phyloP scores from a whole-genome alignment of 2,797 vertebrate species.

The Loris lydekkerianus region DNA sequence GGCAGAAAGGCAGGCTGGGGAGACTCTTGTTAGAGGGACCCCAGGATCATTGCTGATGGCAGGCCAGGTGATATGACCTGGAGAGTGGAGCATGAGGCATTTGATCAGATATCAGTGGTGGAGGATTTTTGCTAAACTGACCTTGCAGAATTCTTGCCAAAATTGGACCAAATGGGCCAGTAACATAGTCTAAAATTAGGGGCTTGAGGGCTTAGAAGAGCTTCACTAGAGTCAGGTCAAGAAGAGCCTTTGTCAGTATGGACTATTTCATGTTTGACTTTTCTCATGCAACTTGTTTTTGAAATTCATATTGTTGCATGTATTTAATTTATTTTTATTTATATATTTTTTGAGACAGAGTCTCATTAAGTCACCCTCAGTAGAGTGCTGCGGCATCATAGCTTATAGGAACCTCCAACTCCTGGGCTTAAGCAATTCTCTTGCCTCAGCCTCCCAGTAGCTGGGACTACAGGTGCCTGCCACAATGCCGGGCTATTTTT shows the following conservation, averaged over 20 bases:
- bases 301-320: neutral
- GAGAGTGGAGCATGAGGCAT: fast-evolving
- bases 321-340: neutral
- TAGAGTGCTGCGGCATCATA: too few species aligned
- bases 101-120: neutral
- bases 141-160: neutral
- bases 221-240: too few species aligned
- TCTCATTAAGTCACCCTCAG: too few species aligned
- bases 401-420: too few species aligned
- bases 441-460: too few species aligned
- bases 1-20: neutral
- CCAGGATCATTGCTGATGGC: neutral
- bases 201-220: neutral
- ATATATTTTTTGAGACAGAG: too few species aligned
- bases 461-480: too few species aligned
- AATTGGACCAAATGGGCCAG: neutral
- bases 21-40: neutral
- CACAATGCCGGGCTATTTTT: too few species aligned
- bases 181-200: neutral
- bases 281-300: neutral
- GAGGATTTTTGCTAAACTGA: neutral
- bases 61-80: neutral
- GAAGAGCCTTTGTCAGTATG: too few species aligned
- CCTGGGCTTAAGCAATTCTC: too few species aligned
- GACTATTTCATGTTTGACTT: neutral